Percentiles rank a stretch among this genome's conserved stretches.
phyloP scores from a whole-genome alignment of 2,888 invertebrate species.

The Cancer borealis region DNA sequence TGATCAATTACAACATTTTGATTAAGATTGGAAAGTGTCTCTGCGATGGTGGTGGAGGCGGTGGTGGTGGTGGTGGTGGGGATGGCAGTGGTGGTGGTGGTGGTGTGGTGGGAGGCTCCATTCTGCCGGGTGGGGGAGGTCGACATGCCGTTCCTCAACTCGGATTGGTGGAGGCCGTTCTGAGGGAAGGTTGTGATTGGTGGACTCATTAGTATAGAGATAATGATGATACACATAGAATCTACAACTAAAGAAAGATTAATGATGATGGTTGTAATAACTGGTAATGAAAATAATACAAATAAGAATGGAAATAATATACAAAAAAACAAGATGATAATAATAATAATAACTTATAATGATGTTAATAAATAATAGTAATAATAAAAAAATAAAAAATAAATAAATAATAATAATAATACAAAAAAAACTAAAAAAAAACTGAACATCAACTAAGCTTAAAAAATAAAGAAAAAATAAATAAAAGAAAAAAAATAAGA shows the following conservation, averaged over 20 bases:
- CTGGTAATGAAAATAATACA: background rate
- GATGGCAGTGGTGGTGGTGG: conserved; percentile 29
- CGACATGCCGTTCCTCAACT: background rate
- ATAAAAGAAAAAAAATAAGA: background rate
- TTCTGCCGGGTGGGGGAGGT: background rate
- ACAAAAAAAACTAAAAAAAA: background rate
- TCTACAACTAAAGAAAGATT: background rate
- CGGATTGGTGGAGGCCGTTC: background rate
- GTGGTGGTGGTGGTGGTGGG: background rate
- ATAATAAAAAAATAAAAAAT: too few species aligned
- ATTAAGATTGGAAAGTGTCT: background rate
- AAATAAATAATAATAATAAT: background rate
- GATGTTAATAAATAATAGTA: too few species aligned
- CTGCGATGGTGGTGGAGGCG: conserved; percentile 29
- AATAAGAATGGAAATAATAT: background rate
- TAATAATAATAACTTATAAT: too few species aligned
- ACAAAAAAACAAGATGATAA: too few species aligned
- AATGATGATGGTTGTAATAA: background rate
- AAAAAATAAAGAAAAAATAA: background rate
- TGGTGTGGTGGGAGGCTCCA: background rate
- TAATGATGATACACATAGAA: background rate
- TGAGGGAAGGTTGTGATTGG: background rate
- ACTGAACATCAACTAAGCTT: background rate
- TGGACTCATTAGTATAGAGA: background rate
- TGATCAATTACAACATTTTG: background rate